Conservation (phyloP, 2,113 vertebrate genomes). For the Oreochromis niloticus region DNA sequence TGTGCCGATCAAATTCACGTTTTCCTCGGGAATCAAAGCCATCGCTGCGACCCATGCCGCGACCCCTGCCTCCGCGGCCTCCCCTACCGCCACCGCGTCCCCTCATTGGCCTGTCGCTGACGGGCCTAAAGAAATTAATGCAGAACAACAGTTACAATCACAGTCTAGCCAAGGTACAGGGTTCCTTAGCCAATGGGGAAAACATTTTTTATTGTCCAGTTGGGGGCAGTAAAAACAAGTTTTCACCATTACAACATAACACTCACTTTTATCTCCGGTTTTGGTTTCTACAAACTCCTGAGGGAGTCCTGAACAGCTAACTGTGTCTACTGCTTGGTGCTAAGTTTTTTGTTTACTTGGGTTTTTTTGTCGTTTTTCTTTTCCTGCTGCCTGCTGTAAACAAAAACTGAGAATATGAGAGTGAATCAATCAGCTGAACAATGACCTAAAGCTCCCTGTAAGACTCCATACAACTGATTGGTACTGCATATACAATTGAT, state of each 20-base stretch:
- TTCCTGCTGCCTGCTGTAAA: background rate
- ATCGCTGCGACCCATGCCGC: conserved; percentile 89
- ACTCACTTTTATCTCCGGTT: background rate
- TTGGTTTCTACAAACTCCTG: background rate
- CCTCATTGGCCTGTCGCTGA: conserved; percentile 85
- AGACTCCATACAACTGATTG: background rate
- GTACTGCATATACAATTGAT: background rate
- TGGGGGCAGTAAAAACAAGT: background rate
- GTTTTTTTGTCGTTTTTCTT: background rate
- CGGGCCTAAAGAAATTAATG: conserved; percentile 68
- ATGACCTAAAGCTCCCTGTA: background rate
- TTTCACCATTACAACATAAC: background rate
- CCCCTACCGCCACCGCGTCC: conserved; percentile 82
- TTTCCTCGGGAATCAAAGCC: conserved; percentile 97
- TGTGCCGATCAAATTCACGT: conserved; percentile 97
- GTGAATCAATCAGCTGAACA: background rate
- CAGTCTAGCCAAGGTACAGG: background rate
- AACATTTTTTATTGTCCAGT: background rate
- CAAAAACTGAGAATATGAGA: background rate
- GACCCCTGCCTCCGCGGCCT: conserved; percentile 83
- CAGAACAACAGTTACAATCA: background rate
- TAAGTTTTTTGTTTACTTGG: background rate
- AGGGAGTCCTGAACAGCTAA: background rate
- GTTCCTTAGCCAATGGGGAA: background rate
- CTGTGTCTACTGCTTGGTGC: background rate